phyloP scores from a whole-genome alignment of 2,888 invertebrate genomes.

The Agrypnus murinus region DNA sequence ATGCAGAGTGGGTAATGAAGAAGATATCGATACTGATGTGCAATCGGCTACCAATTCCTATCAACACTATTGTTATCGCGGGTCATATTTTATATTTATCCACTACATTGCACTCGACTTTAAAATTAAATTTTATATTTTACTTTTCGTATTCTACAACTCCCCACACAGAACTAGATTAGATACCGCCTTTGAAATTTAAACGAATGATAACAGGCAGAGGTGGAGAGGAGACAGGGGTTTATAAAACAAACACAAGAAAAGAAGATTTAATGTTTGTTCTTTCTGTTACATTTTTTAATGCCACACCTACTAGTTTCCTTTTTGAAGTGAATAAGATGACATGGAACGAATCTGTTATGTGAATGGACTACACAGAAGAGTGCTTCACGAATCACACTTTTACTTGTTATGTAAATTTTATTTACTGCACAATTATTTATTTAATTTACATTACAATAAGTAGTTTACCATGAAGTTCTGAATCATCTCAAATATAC shows the following conservation, averaged over 20 bases:
- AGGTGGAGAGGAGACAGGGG: too few species aligned
- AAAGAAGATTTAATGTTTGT: too few species aligned
- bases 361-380: not conserved
- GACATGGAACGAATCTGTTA: constrained; percentile 1
- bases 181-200: too few species aligned
- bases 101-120: too few species aligned
- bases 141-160: too few species aligned
- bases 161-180: too few species aligned
- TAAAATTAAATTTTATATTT: too few species aligned
- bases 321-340: constrained; percentile 2
- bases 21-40: constrained; percentile 57
- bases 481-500: too few species aligned
- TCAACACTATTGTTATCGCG: constrained; percentile 49
- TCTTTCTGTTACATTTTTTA: not conserved
- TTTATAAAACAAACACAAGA: too few species aligned
- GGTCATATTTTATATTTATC: not conserved
- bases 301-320: constrained; percentile 5
- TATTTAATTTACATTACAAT: too few species aligned
- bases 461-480: too few species aligned
- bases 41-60: constrained; percentile 55
- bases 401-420: constrained; percentile 12
- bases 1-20: constrained; percentile 68
- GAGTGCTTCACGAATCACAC: constrained; percentile 1
- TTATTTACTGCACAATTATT: not conserved
- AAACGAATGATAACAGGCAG: too few species aligned